These are phyloP conservation scores for Agapetus fuscipes DNA, from an alignment of 2,888 invertebrate species.

Conservation along the genomic window DNA sequence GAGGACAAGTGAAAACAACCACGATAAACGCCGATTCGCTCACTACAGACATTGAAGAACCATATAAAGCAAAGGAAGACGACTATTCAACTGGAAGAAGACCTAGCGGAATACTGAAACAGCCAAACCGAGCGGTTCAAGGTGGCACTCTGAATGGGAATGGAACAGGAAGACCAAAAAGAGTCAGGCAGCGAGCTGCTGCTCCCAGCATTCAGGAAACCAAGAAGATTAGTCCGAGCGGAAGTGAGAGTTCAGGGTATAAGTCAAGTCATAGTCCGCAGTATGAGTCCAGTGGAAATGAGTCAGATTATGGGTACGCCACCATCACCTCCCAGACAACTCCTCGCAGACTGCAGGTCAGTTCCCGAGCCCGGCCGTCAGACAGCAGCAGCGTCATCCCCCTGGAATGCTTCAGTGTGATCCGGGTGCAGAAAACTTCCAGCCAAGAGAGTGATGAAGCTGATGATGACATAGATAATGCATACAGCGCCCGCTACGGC, in stretches of 20 bases:
- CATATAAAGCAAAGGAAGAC: conserved; percentile 24
- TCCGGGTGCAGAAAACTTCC: conserved; percentile 32
- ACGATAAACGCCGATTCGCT: no score
- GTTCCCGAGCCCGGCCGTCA: conserved; percentile 31
- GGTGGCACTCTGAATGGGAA: conserved; percentile 10
- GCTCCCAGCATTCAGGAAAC: no score
- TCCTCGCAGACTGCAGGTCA: conserved; percentile 44
- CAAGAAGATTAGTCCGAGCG: conserved; percentile 11
- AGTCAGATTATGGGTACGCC: conserved; percentile 53
- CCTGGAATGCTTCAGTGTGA: conserved; percentile 39
- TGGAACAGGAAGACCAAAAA: conserved; percentile 11
- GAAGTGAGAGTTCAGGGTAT: conserved; percentile 41
- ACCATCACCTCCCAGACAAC: conserved; percentile 51
- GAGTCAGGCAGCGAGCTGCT: conserved; percentile 12
- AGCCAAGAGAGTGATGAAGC: conserved; percentile 32
- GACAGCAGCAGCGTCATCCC: conserved; percentile 42
- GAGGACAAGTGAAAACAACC: no score
- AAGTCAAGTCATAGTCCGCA: conserved; percentile 40
- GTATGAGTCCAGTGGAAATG: conserved; percentile 41
- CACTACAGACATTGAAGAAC: neutral
- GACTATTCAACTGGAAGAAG: conserved; percentile 14
- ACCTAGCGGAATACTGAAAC: conserved; percentile 19
- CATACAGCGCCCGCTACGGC: conserved; percentile 15
- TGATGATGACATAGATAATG: conserved; percentile 30
- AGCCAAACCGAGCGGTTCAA: neutral